Evolutionary conservation across 2,113 vertebrate genomes (phyloP), one percentile per base, ranked within the genome.

Genomic region (Eolophus roseicapilla): DNA sequence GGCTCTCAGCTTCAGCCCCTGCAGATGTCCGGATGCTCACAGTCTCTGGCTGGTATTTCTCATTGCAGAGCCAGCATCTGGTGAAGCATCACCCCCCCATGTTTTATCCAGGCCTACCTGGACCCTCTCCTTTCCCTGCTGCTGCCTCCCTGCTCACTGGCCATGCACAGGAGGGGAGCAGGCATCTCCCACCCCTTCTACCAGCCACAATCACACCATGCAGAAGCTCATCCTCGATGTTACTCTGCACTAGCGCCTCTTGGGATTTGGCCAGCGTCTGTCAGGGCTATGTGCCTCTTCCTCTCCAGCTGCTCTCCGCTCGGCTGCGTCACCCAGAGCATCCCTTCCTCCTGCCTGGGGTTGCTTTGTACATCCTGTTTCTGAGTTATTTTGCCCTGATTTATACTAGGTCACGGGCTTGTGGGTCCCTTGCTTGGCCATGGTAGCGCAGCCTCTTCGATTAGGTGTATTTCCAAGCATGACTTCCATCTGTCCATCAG

Each of bases 401-500:
- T 90, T 92, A 69, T 33, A 62, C 70, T 31, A 44, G 82, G 74
- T 81, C 86, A 86, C 4, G 2, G 91, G 86, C 16, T 0, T 8
- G n/a, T 35, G 78, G 70, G 49, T 62, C 77, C 68, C 41, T 75
- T 28, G 1, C 82, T 82, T 94, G 86, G 86, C 92, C 2, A 2
- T 37, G 39, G 70, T 82, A 60, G 89, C 69, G 10, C 93, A 82
- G 82, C 87, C 92, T 93, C 91, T 82, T 71, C 63, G 19, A 91
- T 96, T 94, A 90, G 81, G 73, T 78, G 92, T 46, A 88, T 86
- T 84, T 88, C 94, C 95, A 89, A 93, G 95, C 95, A 86, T 88
- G 94, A 94, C 95, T 90, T 92, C 94, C 92, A 95, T 95, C 94
- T 93, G 92, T 80, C 95, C 10, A 2, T 90, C 85, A 60, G 82